Percentiles rank a stretch among this genome's conserved stretches.
Conservation (phyloP, 2,797 vertebrate species). For the Micrastur ruficollis region DNA sequence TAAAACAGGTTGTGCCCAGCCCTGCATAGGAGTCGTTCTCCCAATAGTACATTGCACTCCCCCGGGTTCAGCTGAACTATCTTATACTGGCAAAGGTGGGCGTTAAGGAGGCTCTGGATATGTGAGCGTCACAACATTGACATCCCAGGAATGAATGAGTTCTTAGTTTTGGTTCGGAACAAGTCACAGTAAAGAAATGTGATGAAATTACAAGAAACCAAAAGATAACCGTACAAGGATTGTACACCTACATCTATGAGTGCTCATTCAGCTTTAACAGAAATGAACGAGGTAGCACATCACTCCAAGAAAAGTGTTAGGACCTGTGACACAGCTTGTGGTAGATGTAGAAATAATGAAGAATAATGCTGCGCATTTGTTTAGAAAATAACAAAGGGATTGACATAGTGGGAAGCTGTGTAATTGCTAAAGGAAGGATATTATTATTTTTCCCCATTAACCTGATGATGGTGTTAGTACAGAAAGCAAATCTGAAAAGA, state of each 20-base stretch:
- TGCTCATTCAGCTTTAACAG: not conserved
- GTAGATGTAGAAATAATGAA: not conserved
- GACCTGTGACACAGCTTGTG: not conserved
- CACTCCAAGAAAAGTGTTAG: not conserved
- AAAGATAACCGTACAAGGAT: not conserved
- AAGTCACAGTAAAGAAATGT: not conserved
- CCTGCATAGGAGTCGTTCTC: not conserved
- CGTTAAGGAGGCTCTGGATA: not conserved
- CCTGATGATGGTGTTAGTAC: not conserved
- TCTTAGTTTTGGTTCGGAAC: not conserved
- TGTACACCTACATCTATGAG: not conserved
- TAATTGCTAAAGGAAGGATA: not conserved
- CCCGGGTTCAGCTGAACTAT: not conserved
- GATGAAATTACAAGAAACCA: not conserved
- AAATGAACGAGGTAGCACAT: not conserved
- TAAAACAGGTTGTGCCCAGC: not conserved
- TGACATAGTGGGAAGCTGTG: not conserved
- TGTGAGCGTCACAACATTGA: not conserved
- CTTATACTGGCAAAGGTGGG: not conserved
- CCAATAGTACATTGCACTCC: fast-evolving
- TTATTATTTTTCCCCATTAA: constrained; percentile 10
- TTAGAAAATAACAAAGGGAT: constrained; percentile 12
- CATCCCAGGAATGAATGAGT: not conserved
- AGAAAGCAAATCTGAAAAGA: not conserved
- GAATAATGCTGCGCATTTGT: not conserved